Evolutionary conservation across 2,113 vertebrate genomes (phyloP).

Genomic region (Bos indicus): DNA sequence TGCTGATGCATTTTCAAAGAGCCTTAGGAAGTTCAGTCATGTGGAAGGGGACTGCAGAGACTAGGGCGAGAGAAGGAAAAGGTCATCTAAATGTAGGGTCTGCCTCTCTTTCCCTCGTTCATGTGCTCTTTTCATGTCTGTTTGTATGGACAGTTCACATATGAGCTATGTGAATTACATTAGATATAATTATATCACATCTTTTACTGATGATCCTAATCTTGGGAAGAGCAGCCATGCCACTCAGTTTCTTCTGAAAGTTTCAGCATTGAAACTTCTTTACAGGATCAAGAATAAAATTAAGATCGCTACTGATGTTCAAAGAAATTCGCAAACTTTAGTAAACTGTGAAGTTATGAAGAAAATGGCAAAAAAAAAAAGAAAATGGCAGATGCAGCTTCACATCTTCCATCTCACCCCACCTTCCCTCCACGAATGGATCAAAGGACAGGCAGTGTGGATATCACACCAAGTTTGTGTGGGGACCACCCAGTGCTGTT

Average conservation of each 20-base stretch:
- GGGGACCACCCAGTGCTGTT: too few relatives aligned
- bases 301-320: neutral
- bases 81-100: neutral
- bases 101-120: neutral
- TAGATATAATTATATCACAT: neutral
- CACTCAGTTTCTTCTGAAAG: neutral
- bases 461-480: neutral
- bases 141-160: neutral
- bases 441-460: neutral
- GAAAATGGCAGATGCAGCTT: neutral
- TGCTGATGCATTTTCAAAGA: constrained; percentile 43
- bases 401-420: neutral
- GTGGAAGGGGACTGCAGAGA: neutral
- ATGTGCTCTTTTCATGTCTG: neutral
- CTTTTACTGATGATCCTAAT: neutral
- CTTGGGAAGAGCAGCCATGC: neutral
- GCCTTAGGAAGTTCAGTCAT: neutral
- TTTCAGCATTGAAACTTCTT: neutral
- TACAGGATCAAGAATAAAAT: neutral
- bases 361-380: neutral
- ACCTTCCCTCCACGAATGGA: accelerated
- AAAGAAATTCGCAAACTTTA: neutral
- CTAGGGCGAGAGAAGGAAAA: accelerated
- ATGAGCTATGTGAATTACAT: neutral
- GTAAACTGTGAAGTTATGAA: neutral